A percentile compares a stretch with the other conserved stretches of the same genome.
These are phyloP conservation scores for Microplitis manilae DNA, from an alignment of 2,888 invertebrate genomes.

Conservation along the genomic window DNA sequence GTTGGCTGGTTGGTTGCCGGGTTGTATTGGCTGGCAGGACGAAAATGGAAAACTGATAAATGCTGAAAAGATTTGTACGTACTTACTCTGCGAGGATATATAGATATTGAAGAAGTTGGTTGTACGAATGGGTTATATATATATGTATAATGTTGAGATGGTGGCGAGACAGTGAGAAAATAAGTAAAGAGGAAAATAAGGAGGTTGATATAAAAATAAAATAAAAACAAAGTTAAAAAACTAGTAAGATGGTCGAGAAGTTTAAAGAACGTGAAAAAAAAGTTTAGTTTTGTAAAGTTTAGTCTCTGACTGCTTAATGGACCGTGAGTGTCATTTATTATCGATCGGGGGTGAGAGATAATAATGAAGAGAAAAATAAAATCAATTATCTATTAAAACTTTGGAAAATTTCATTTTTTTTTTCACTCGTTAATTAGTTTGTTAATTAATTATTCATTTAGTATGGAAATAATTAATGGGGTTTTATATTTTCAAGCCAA, in stretches of 20 bases:
- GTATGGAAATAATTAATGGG: background rate
- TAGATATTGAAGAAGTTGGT: background rate
- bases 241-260: background rate
- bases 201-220: background rate
- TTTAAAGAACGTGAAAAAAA: background rate
- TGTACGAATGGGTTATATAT: background rate
- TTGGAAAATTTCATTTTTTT: background rate
- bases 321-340: constrained; percentile 1
- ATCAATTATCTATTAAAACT: background rate
- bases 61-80: background rate
- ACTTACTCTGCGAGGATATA: background rate
- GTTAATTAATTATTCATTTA: background rate
- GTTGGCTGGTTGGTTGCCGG: background rate
- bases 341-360: background rate
- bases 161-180: background rate
- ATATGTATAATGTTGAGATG: background rate
- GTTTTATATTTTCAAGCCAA: background rate
- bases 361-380: background rate
- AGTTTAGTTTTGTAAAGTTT: background rate
- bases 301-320: background rate
- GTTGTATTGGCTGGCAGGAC: background rate
- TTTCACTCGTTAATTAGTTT: background rate
- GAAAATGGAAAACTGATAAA: constrained; percentile 1
- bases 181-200: background rate
- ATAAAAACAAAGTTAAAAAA: background rate